A percentile compares a stretch with the other conserved stretches of the same genome.
These are phyloP conservation scores for Sardinella longiceps DNA, from an alignment of 2,797 vertebrate genomes.

Conservation along the genomic window DNA sequence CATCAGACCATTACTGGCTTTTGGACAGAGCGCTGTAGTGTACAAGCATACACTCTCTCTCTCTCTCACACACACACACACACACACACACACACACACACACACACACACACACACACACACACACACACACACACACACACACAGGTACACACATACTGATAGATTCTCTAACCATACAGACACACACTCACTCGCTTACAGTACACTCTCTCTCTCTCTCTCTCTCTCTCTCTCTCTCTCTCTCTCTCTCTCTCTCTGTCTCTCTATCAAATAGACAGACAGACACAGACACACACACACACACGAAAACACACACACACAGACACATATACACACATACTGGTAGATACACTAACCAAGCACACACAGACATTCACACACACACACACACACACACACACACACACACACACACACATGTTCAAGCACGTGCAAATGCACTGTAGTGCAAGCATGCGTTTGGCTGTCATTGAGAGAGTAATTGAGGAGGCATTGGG, in stretches of 20 bases:
- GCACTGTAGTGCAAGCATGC: constrained; percentile 22
- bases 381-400: not conserved
- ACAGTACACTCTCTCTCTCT: too few species aligned
- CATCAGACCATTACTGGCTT: not conserved
- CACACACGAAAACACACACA: not conserved
- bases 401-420: not conserved
- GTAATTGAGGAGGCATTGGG: constrained; percentile 47
- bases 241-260: not conserved
- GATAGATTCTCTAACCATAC: not conserved
- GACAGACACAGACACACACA: not conserved
- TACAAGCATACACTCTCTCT: not conserved
- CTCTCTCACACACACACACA: not conserved
- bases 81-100: constrained; percentile 7
- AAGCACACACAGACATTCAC: not conserved
- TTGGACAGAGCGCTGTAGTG: not conserved
- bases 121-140: not conserved
- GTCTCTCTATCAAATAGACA: too few species aligned
- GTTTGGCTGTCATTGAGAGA: constrained; percentile 22
- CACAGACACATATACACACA: not conserved
- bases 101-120: not conserved
- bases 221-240: too few species aligned
- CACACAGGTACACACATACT: not conserved
- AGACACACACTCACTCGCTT: not conserved
- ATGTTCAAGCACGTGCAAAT: not conserved
- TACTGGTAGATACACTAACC: not conserved